Evolutionary conservation across 2,797 vertebrate species (phyloP).

Genomic region (Liparis tanakae): DNA sequence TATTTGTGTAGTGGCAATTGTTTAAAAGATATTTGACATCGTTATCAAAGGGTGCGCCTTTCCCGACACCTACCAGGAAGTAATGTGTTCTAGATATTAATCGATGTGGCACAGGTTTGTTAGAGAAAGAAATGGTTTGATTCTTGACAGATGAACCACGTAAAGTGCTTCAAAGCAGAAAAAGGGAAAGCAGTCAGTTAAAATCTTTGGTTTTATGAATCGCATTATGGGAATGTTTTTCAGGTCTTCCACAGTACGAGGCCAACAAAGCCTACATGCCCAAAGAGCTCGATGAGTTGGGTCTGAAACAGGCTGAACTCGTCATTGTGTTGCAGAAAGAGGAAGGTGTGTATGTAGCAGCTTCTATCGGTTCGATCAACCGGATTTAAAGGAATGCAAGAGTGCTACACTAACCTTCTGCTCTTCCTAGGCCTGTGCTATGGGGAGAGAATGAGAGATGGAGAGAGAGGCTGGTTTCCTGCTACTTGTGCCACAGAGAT

Average conservation of each 20-base stretch:
- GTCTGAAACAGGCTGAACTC: slow-evolving; percentile 90
- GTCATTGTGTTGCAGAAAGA: slow-evolving; percentile 88
- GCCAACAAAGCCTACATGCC: slow-evolving; percentile 89
- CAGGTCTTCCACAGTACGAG: slow-evolving; percentile 91
- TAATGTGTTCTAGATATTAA: background rate
- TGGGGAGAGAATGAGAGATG: slow-evolving; percentile 91
- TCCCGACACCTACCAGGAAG: background rate
- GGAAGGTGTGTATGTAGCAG: slow-evolving; percentile 75
- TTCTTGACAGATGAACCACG: background rate
- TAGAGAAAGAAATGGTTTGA: too few relatives aligned
- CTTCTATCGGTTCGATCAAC: background rate
- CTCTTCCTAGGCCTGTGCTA: slow-evolving; percentile 86
- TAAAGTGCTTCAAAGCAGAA: background rate
- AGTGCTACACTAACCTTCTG: background rate
- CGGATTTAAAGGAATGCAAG: background rate
- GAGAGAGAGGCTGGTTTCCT: slow-evolving; percentile 94
- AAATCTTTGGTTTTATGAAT: background rate
- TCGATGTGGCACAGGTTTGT: background rate
- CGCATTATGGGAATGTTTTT: slow-evolving; percentile 17
- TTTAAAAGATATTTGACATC: slow-evolving; percentile 2
- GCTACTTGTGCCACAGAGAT: slow-evolving; percentile 86
- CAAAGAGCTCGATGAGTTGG: slow-evolving; percentile 90
- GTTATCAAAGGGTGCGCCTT: slow-evolving; percentile 26
- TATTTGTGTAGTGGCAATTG: background rate
- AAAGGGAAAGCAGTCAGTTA: background rate